Evolutionary conservation across 2,797 vertebrate species (phyloP).

Genomic region (Siniperca scherzeri): DNA sequence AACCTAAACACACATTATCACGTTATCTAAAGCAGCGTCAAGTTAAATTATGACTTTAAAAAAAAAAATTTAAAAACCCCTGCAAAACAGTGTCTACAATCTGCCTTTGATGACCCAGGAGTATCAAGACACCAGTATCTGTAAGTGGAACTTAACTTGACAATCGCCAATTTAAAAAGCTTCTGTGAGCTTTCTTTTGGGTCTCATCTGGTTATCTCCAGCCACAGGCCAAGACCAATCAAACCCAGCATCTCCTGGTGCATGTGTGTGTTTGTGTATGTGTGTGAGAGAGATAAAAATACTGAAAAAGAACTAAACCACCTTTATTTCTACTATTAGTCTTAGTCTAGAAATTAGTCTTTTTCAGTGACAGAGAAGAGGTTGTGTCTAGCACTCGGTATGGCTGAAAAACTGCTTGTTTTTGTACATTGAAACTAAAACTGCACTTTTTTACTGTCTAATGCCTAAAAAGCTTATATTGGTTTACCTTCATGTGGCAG

Average conservation of each 20-base stretch:
- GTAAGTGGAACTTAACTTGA: neutral
- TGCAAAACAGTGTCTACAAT: neutral
- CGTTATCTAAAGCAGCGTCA: neutral
- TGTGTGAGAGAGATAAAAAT: slow-evolving; percentile 19
- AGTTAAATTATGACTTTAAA: neutral
- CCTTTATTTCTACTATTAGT: slow-evolving; percentile 25
- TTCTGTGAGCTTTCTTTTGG: slow-evolving; percentile 3
- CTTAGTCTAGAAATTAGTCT: too few species aligned
- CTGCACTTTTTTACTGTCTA: neutral
- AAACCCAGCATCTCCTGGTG: slow-evolving; percentile 52
- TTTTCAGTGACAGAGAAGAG: slow-evolving; percentile 9
- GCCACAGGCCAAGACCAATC: slow-evolving; percentile 59
- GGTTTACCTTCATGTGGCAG: neutral
- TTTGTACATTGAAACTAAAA: neutral
- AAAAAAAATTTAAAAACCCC: neutral
- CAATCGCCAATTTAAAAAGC: neutral
- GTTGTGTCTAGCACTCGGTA: neutral
- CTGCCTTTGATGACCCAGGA: neutral
- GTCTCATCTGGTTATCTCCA: slow-evolving; percentile 49
- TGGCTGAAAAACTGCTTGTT: neutral
- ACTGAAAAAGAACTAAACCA: slow-evolving; percentile 3
- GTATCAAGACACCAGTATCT: neutral
- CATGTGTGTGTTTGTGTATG: neutral
- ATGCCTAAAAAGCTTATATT: neutral
- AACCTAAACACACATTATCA: neutral